Base-by-base conservation (phyloP, 2,113 vertebrate species). In the Axis porcinus region DNA sequence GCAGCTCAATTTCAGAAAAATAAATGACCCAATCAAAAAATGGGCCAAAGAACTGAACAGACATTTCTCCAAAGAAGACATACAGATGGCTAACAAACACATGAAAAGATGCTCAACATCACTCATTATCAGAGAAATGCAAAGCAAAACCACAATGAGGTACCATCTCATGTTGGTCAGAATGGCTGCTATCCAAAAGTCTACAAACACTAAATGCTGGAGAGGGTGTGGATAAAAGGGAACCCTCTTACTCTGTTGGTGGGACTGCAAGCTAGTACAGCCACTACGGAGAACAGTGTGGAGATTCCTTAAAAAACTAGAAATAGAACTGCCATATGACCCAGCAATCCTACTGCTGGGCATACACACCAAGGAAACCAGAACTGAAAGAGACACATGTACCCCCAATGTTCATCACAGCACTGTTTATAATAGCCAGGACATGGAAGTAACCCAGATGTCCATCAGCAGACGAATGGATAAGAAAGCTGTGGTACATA, bases 161-260 rank as follows among this genome's bases (percentile, higher is more conserved):
- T 64, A 64, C 62, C 15, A n/a, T n/a, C 15, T n/a, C 30, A 64
- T 0, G 1, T 16, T 0, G 0, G 62, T 9, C 33, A 64, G 62
- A n/a, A n/a, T 67, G 62, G 16, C 62, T n/a, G 30, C 62, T n/a
- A n/a, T 64, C 62, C 7, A n/a, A n/a, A 64, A 64, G 15, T 64
- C 62, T 19, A 64, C 7, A n/a, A 64, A 17, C 62, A 64, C 17
- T n/a, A 64, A 64, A 17, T 64, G 33, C 62, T 64, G 33, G 62
- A 0, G 7, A 64, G 62, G 33, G 30, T 64, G 33, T 0, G 7
- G 16, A 67, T 30, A 17, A 64, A 64, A 67, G 33, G 7, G 33
- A 19, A 67, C 62, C 16, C 62, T 67, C 33, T 67, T 67, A 67
- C 16, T 2, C 16, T 67, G 62, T 64, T 67, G 62, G 62, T 64